A percentile compares a stretch with the other conserved stretches of the same genome.
Conservation (phyloP, 2,113 vertebrate species). For the Psittacus erithacus region DNA sequence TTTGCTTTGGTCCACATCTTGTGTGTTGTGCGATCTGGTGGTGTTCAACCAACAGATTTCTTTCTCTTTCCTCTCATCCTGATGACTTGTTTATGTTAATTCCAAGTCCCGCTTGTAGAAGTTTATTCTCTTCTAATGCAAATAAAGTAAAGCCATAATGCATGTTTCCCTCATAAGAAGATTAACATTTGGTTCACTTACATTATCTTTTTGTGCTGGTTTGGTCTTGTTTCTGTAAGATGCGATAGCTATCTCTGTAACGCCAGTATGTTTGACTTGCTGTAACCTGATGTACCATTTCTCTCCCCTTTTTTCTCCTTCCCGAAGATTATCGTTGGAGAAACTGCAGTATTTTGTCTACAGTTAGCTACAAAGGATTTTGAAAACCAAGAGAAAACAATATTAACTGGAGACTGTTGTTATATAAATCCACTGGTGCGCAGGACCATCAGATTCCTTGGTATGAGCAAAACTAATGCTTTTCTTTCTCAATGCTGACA, state of each 20-base stretch:
- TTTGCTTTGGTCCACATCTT: background rate
- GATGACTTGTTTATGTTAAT: background rate
- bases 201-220: background rate
- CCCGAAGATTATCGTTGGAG: constrained; percentile 90
- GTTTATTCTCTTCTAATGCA: constrained; percentile 3
- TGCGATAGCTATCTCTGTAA: background rate
- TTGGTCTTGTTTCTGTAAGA: background rate
- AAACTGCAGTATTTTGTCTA: constrained; percentile 95
- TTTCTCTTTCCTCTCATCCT: background rate
- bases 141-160: background rate
- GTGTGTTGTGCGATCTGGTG: background rate
- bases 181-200: background rate
- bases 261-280: background rate
- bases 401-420: constrained; percentile 96
- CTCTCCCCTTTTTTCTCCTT: constrained; percentile 58
- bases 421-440: constrained; percentile 97
- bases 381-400: constrained; percentile 93
- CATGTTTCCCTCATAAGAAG: background rate
- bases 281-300: constrained; percentile 61
- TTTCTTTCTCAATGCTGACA: constrained; percentile 34
- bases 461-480: constrained; percentile 77
- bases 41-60: background rate
- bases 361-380: constrained; percentile 96
- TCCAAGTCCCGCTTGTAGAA: background rate
- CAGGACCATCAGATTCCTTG: constrained; percentile 94